Percentiles rank a stretch among this genome's conserved stretches.
phyloP scores from a whole-genome alignment of 2,113 vertebrate species.

The Chloropsis hardwickii region DNA sequence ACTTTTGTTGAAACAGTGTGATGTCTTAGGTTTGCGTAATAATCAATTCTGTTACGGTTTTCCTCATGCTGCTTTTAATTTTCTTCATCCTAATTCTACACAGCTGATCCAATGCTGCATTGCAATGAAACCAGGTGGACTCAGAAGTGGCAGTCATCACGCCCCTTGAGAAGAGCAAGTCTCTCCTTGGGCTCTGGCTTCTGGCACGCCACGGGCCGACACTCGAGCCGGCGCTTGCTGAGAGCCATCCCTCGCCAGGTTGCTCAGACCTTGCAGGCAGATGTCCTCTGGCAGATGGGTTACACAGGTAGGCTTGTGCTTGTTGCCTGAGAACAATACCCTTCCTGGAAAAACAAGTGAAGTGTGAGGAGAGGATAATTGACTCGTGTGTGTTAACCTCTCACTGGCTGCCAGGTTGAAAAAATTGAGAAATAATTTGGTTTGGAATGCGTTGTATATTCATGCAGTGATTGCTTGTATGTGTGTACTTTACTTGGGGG shows the following conservation, averaged over 20 bases:
- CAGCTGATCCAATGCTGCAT: slow-evolving; percentile 73
- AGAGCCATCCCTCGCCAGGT: slow-evolving; percentile 96
- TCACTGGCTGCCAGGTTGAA: background rate
- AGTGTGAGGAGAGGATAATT: background rate
- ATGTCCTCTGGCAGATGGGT: slow-evolving; percentile 98
- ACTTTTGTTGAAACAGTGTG: background rate
- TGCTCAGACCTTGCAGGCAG: slow-evolving; percentile 95
- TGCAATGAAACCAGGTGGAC: slow-evolving; percentile 88
- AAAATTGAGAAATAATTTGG: background rate
- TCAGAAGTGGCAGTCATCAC: slow-evolving; percentile 95
- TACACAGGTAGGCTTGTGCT: slow-evolving; percentile 83
- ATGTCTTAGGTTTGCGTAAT: background rate
- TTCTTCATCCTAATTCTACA: background rate
- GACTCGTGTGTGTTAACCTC: background rate
- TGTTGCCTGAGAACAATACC: background rate
- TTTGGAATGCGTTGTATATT: background rate
- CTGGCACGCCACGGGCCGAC: slow-evolving; percentile 95
- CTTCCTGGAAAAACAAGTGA: background rate
- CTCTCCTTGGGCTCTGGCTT: slow-evolving; percentile 92
- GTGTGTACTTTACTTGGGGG: background rate
- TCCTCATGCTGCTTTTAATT: background rate
- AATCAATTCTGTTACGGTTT: background rate
- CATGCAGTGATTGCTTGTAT: background rate
- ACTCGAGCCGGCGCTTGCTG: slow-evolving; percentile 91
- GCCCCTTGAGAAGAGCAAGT: slow-evolving; percentile 88